Conservation (phyloP, 2,888 invertebrate genomes). For the Oscheius sp. region DNA sequence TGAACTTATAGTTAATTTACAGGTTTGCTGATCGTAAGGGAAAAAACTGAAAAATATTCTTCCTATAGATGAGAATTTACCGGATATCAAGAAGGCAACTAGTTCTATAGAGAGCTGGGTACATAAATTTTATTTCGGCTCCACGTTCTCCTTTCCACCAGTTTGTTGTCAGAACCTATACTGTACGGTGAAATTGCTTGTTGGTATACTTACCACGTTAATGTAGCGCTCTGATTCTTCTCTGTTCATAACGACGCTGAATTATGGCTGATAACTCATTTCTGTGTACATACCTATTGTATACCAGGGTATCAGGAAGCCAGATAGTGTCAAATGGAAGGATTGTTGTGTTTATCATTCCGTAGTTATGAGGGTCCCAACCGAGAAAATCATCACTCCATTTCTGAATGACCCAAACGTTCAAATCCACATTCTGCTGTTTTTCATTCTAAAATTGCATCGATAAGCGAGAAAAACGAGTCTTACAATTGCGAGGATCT, state of each 20-base stretch:
- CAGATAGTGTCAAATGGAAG: conserved; percentile 66
- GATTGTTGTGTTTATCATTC: conserved; percentile 67
- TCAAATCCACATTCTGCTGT: conserved; percentile 67
- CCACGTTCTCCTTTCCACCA: conserved; percentile 65
- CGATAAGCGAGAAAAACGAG: neutral
- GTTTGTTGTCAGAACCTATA: conserved; percentile 66
- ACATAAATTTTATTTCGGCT: conserved; percentile 68
- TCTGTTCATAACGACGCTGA: conserved; percentile 68
- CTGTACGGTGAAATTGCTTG: no score
- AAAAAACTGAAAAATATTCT: conserved; percentile 55
- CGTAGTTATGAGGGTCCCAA: conserved; percentile 67
- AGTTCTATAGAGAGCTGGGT: conserved; percentile 67
- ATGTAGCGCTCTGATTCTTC: conserved; percentile 69
- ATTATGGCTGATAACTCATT: conserved; percentile 1
- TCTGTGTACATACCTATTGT: conserved; percentile 50
- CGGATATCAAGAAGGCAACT: conserved; percentile 67
- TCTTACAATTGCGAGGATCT: conserved; percentile 65
- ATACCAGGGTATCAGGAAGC: conserved; percentile 66
- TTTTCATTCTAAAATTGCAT: conserved; percentile 62
- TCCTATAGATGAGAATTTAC: conserved; percentile 22
- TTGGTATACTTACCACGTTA: conserved; percentile 67
- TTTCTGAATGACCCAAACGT: conserved; percentile 69
- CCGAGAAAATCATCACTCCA: conserved; percentile 69
- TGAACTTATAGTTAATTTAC: conserved; percentile 65
- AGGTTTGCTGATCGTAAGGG: conserved; percentile 68